Base-by-base conservation (phyloP, 35 echinoderm and acorn worm genomes). In the Apostichopus californicus region DNA sequence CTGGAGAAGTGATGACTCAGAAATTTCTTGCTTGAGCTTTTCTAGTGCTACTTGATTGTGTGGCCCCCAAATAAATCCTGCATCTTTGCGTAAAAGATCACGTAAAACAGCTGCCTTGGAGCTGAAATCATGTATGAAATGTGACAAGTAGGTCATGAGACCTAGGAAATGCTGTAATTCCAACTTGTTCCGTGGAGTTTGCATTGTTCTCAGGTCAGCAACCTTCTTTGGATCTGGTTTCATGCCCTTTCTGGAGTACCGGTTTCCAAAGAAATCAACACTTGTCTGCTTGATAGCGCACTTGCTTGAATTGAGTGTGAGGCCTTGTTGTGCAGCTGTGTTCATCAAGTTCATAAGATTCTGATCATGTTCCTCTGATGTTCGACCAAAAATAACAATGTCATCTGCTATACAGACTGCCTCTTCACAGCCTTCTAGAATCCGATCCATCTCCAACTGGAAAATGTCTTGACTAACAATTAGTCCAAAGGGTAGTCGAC, bases 371-470 rank as follows among this genome's bases (percentile, higher is more conserved):
- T 92, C 90, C 80, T 80, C 61, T 84, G 56, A 54, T 9, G 58
- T 21, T n/a, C 9, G 5, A 15, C 92, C 92, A 60, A 77, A 77
- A 14, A 93, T 66, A 8, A 54, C 92, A 1, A 93, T n/a, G 14
- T 92, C 80, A 86, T 75, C 79, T 26, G 91, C 57, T 13, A 86
- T 92, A 11, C 91, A 59, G 20, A 20, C 46, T 9, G 73, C 57
- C 4, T 54, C 84, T 15, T 58, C 5, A 24, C 65, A 88, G 1
- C 53, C 18, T 52, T 93, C 66, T 26, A 78, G 18, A 10, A 26
- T 77, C 63, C 64, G 4, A 68, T 55, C 61, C 92, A 96, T 91
- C n/a, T 93, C 84, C 20, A 86, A 6, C n/a, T 93, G 92, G 53
- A 86, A 93, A 20, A 86, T 86, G 34, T 93, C 92, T 87, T 85